phyloP scores from a whole-genome alignment of 1,140 invertebrate genomes.

The Panulirus ornatus region DNA sequence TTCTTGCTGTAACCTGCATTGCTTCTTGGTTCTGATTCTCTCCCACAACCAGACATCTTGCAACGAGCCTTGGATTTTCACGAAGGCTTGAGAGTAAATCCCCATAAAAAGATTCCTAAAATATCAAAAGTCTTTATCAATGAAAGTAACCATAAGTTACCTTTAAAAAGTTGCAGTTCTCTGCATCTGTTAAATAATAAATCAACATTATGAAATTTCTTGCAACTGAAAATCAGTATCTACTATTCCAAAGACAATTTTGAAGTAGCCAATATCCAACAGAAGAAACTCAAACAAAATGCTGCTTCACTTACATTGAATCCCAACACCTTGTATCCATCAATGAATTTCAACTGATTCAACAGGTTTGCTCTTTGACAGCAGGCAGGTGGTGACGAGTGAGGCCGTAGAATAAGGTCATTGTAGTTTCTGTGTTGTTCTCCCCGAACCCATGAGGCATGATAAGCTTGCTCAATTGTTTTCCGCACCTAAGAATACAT shows the following conservation, averaged over 20 bases:
- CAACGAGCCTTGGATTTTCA: constrained; percentile 88
- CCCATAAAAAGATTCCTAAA: constrained; percentile 87
- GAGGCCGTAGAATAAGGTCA: constrained; percentile 86
- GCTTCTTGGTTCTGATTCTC: constrained; percentile 83
- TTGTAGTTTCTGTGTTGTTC: constrained; percentile 92
- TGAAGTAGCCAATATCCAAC: too few relatives aligned
- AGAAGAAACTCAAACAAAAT: too few relatives aligned
- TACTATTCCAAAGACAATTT: too few relatives aligned
- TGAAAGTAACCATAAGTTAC: too few relatives aligned
- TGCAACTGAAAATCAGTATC: background rate
- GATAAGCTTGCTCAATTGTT: constrained; percentile 83
- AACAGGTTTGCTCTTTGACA: constrained; percentile 88
- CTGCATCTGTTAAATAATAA: background rate
- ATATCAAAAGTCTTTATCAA: constrained; percentile 71
- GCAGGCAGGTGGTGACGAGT: constrained; percentile 86
- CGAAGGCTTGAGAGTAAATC: constrained; percentile 89
- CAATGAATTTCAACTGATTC: constrained; percentile 89
- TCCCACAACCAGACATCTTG: constrained; percentile 87
- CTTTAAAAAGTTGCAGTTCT: too few relatives aligned
- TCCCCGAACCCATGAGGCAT: constrained; percentile 92
- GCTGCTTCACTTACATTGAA: constrained; percentile 84
- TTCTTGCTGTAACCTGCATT: constrained; percentile 84
- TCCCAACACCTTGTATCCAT: constrained; percentile 91
- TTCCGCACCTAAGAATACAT: constrained; percentile 76
- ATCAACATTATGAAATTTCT: background rate